Base-by-base conservation (phyloP, 2,888 invertebrate species). In the Latrodectus elegans region DNA sequence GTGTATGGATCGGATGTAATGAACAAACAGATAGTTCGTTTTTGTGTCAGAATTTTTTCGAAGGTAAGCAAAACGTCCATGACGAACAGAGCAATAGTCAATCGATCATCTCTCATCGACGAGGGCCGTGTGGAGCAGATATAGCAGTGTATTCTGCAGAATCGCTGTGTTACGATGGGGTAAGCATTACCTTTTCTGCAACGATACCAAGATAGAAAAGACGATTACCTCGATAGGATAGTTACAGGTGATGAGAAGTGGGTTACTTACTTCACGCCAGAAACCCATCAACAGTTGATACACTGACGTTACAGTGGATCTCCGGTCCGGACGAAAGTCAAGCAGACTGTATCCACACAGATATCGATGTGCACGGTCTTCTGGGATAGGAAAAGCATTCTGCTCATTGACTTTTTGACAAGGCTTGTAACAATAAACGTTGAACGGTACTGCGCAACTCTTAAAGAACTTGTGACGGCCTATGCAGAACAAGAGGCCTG, bases 61-160 rank as follows among this genome's bases (percentile, higher is more conserved):
- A 79, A 79, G 53, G 55, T 71, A 9, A 26, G 15, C 55, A 71
- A 71, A 79, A n/a, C 70, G 55, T 79, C 71, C 71, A 71, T 71
- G 1, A 71, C 53, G 79, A 71, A 76, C 15, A 76, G 49, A 0
- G 49, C 65, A 49, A 65, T 76, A 11, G 60, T 11, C 0, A 22
- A 22, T 22, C 26, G 64, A n/a, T 38, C 64, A 14, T 76, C 76
- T 49, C 22, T 74, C 74, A 74, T 55, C 26, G 22, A 74, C 55
- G 74, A 74, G 11, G 55, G 6, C 17, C 55, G 52, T 74, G 74
- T 55, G 15, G 72, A 72, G 72, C 8, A 15, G 11, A 49, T 68
- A 51, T 51, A 22, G 77, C 77, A 78, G 49, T 15, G 77, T 11
- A 22, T 67, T 9, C 15, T 78, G 76, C 26, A 76, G 65, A 76